These are phyloP conservation scores for Muricea muricata DNA, from an alignment of 92 coral and sea anemone species.

Conservation along the genomic window DNA sequence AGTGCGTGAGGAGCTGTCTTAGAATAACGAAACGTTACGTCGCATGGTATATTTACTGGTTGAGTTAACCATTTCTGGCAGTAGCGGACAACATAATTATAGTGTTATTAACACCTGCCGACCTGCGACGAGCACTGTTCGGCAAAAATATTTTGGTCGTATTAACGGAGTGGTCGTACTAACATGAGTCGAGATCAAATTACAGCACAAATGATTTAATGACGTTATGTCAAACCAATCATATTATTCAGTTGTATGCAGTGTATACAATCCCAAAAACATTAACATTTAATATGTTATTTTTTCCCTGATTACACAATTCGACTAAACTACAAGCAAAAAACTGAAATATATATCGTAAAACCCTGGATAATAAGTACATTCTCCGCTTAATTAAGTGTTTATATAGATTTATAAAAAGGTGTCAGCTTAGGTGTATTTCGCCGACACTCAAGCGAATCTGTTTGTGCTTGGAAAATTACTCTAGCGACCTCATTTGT, in stretches of 20 bases:
- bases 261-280: neutral
- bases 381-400: neutral
- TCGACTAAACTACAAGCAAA: neutral
- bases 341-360: neutral
- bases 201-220: neutral
- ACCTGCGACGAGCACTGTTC: neutral
- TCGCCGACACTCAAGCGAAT: no score
- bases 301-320: neutral
- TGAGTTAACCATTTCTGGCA: no score
- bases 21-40: no score
- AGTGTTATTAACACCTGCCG: no score
- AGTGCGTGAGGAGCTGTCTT: no score
- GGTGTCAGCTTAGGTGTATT: neutral
- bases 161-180: neutral
- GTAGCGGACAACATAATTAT: no score
- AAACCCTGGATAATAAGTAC: neutral
- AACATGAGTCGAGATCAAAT: neutral
- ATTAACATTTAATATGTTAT: no score
- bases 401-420: neutral
- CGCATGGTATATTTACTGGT: no score
- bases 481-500: conserved; percentile 24
- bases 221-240: neutral
- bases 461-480: conserved; percentile 6
- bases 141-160: neutral
- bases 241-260: neutral